Evolutionary conservation across 2,888 invertebrate genomes (phyloP).

Genomic region (Strigamia transsilvanica): DNA sequence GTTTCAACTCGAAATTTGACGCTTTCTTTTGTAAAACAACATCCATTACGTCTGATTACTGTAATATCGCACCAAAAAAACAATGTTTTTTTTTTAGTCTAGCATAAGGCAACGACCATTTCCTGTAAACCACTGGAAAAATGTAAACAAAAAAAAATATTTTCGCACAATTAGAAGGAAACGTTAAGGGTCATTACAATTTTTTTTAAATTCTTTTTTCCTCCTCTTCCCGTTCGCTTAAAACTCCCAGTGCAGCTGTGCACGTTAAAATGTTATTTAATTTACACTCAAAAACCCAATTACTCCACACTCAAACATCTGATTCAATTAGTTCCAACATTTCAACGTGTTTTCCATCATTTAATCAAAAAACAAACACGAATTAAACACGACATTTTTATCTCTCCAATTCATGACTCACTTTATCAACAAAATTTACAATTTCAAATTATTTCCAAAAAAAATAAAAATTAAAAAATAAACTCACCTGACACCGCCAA

Average conservation of each 20-base stretch:
- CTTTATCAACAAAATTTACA: not conserved
- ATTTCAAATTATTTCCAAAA: not conserved
- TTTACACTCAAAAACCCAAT: not conserved
- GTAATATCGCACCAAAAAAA: not conserved
- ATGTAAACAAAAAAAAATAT: conserved; percentile 7
- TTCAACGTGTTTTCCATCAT: not conserved
- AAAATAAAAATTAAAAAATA: not conserved
- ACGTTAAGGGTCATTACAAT: conserved; percentile 15
- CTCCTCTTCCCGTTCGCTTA: not conserved
- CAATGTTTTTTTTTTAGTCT: not conserved
- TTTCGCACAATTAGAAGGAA: conserved; percentile 14
- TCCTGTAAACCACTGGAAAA: conserved; percentile 12
- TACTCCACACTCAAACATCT: not conserved
- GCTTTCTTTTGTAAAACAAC: not conserved
- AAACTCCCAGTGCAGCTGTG: not conserved
- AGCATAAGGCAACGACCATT: not conserved
- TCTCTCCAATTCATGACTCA: not conserved
- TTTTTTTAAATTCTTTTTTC: not conserved
- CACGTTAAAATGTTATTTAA: not conserved
- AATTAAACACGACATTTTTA: not conserved
- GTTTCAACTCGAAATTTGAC: too few species aligned
- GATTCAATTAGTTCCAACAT: not conserved
- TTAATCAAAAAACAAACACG: not conserved
- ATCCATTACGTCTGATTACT: not conserved
- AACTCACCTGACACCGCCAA: not conserved